A percentile compares a stretch with the other conserved stretches of the same genome.
phyloP scores from a whole-genome alignment of 2,113 vertebrate genomes.

The Melanotaenia duboulayi region DNA sequence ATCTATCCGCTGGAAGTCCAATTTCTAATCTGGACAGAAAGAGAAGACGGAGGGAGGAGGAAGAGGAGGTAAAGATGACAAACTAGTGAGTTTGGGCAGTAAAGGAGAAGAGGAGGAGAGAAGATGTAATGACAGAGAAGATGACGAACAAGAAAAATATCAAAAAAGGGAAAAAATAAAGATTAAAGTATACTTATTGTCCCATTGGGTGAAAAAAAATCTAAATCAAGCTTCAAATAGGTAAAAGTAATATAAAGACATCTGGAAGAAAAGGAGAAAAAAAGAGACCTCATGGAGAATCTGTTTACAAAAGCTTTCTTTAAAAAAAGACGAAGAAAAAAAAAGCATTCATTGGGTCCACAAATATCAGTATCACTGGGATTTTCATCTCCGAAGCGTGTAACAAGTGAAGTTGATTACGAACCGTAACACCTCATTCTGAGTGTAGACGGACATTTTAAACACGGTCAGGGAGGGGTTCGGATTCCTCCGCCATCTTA shows the following conservation, averaged over 20 bases:
- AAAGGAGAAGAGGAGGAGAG: neutral
- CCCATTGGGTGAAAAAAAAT: neutral
- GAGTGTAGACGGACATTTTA: too few species aligned
- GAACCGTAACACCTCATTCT: too few species aligned
- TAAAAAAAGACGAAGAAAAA: too few species aligned
- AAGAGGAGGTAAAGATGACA: slow-evolving; percentile 18
- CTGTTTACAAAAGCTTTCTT: too few species aligned
- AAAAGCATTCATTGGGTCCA: too few species aligned
- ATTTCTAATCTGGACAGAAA: slow-evolving; percentile 26
- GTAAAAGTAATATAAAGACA: neutral
- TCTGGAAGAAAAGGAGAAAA: neutral
- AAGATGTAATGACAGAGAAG: neutral
- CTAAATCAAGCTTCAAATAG: neutral
- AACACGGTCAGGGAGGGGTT: too few species aligned
- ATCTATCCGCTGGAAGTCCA: slow-evolving; percentile 30
- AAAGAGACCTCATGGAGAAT: too few species aligned
- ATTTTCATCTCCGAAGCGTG: too few species aligned
- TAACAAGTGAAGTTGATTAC: too few species aligned
- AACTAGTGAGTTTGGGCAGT: neutral
- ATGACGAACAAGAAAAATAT: neutral
- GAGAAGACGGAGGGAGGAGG: neutral
- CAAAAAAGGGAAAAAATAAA: neutral
- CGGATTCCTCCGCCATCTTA: too few species aligned
- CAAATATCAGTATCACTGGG: too few species aligned
- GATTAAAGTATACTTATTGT: neutral